These are phyloP conservation scores for Varroa destructor DNA, from an alignment of 1,140 invertebrate genomes.

Conservation along the genomic window DNA sequence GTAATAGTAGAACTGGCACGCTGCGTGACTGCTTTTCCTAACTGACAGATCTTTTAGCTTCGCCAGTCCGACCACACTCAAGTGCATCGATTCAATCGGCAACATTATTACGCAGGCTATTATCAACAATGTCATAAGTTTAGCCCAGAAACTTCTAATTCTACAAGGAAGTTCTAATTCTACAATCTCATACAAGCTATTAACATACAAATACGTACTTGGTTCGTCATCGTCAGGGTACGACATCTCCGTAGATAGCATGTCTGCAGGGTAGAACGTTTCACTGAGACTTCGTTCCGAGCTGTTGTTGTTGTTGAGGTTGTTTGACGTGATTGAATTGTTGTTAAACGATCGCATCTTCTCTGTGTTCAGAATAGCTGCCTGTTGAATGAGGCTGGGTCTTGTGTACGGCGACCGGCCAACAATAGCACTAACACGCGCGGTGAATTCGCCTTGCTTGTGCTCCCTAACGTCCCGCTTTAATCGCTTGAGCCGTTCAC, in stretches of 20 bases:
- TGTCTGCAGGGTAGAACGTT: conserved; percentile 1
- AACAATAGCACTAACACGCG: conserved; percentile 13
- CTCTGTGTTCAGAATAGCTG: conserved; percentile 21
- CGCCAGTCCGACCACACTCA: too few relatives aligned
- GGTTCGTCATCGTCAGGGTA: conserved; percentile 24
- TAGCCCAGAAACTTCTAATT: too few relatives aligned
- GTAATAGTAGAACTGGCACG: too few relatives aligned
- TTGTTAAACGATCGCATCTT: neutral
- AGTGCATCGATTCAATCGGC: too few relatives aligned
- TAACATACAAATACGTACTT: neutral
- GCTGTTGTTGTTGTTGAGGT: neutral
- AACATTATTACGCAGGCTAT: too few relatives aligned
- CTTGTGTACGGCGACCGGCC: conserved; percentile 12
- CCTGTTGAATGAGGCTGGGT: conserved; percentile 15
- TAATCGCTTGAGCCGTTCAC: neutral
- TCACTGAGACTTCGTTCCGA: conserved; percentile 25
- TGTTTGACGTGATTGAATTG: conserved; percentile 3
- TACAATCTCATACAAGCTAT: too few relatives aligned
- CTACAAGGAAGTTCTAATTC: too few relatives aligned
- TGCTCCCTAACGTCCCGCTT: conserved; percentile 21
- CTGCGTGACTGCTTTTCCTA: too few relatives aligned
- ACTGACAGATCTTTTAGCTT: too few relatives aligned
- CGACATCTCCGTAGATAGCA: conserved; percentile 23
- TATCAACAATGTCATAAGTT: too few relatives aligned
- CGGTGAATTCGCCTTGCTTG: conserved; percentile 24